Evolutionary conservation across 2,113 vertebrate genomes (phyloP), one percentile per base, ranked within the genome.

Genomic region (Cyanocitta stelleri): DNA sequence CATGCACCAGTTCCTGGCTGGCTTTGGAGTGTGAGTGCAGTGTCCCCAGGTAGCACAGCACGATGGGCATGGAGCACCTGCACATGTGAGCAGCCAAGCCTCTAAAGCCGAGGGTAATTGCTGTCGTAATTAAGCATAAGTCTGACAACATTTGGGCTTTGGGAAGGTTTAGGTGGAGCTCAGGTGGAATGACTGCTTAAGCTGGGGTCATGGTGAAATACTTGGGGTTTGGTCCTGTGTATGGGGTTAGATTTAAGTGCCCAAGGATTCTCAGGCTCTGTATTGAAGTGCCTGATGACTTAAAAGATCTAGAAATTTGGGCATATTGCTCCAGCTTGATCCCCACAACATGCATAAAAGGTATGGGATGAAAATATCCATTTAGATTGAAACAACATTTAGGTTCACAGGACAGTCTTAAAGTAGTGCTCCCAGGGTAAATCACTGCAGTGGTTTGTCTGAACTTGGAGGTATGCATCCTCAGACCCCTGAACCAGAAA

Each of bases 21-120:
- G 16, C 24, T 68, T 82, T 89, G 37, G 44, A 15, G 16, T 66
- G 37, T 20, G 30, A 73, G 8, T 1, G 2, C 23, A 20, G 59
- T 13, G 19, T 84, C 33, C 63, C 8, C 44, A 21, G 58, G 39
- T 16, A 67, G 48, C 1, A 1, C 37, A 61, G 55, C 24, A 30
- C 21, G 1, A 1, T 10, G 76, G 41, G 24, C 52, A n/a, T 1
- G 5, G 43, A 13, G 27, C 4, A 33, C 17, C 46, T n/a, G 19
- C 72, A 35, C 0, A 0, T 9, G 24, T 5, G 22, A 80, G 30
- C 58, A 51, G 46, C 10, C 0, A 5, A 80, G 30, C 16, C 1
- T 3, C 64, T 61, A 33, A 89, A 81, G 41, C 7, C 13, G 11
- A 9, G 26, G 4, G 12, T 69, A 61, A 49, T 54, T 62, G 13